These are phyloP conservation scores for Pogonocherus hispidulus DNA, from an alignment of 2,888 invertebrate genomes.

Conservation along the genomic window DNA sequence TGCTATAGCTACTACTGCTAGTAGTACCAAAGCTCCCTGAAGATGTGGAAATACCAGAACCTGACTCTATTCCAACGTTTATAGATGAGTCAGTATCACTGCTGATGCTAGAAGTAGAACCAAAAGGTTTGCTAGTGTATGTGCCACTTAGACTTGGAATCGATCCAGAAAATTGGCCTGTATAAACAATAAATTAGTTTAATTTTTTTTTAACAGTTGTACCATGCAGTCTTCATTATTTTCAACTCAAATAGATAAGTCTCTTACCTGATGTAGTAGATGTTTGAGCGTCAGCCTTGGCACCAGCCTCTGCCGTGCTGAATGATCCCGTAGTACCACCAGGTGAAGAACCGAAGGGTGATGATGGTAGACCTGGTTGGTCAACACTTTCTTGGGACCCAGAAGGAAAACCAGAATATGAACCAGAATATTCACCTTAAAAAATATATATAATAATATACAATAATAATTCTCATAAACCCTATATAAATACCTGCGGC, in stretches of 20 bases:
- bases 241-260: no score
- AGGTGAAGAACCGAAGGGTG: not conserved
- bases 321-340: not conserved
- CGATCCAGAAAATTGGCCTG: slow-evolving; percentile 10
- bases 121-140: not conserved
- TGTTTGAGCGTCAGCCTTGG: slow-evolving; percentile 5
- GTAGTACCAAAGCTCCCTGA: not conserved
- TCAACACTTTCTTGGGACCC: not conserved
- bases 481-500: not conserved
- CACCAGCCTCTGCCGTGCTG: slow-evolving; percentile 11
- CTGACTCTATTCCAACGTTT: no score
- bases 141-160: not conserved
- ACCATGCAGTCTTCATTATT: not conserved
- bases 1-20: not conserved
- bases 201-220: not conserved
- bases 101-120: not conserved
- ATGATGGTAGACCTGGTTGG: not conserved
- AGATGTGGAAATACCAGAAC: not conserved
- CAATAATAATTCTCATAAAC: not conserved
- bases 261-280: slow-evolving; percentile 6
- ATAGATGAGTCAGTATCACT: no score
- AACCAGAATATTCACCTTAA: slow-evolving; percentile 2
- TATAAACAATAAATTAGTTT: not conserved
- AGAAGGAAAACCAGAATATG: not conserved
- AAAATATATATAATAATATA: not conserved